Conservation (phyloP, 2,888 invertebrate species). For the Mythimna albipuncta region DNA sequence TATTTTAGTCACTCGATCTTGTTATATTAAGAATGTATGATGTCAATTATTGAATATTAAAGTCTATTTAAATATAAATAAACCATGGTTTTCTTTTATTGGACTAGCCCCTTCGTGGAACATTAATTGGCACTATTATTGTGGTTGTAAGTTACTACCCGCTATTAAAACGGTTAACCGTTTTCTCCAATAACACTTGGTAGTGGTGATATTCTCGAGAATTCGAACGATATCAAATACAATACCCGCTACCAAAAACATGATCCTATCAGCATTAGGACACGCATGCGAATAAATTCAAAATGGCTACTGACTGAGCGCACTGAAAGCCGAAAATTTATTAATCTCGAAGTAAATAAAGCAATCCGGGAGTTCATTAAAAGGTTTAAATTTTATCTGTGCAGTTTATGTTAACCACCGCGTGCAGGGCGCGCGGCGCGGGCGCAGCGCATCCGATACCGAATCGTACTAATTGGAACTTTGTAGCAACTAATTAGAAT, state of each 20-base stretch:
- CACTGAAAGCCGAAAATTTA: constrained; percentile 77
- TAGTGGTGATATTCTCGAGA: not conserved
- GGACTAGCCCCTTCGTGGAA: constrained; percentile 12
- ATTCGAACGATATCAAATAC: constrained; percentile 17
- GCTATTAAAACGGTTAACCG: not conserved
- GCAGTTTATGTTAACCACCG: constrained; percentile 85
- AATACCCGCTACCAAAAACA: constrained; percentile 43
- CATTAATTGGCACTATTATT: constrained; percentile 19
- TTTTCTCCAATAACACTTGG: not conserved
- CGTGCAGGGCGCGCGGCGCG: constrained; percentile 66
- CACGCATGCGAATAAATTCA: constrained; percentile 65
- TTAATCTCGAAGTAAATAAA: constrained; percentile 81
- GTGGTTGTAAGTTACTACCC: constrained; percentile 18
- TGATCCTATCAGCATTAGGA: constrained; percentile 69
- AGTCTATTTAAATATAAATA: constrained; percentile 38
- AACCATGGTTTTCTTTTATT: constrained; percentile 16
- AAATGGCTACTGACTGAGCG: constrained; percentile 65
- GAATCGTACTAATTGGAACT: constrained; percentile 85
- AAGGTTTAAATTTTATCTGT: constrained; percentile 86
- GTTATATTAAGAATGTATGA: constrained; percentile 42
- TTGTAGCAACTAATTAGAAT: constrained; percentile 86
- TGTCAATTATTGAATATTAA: constrained; percentile 43
- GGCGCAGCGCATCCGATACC: constrained; percentile 76
- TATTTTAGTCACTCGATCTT: constrained; percentile 59
- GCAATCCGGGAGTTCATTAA: constrained; percentile 84